Evolutionary conservation across 2,113 vertebrate genomes (phyloP), one percentile per base, ranked within the genome.

Genomic region (Athene cunicularia): DNA sequence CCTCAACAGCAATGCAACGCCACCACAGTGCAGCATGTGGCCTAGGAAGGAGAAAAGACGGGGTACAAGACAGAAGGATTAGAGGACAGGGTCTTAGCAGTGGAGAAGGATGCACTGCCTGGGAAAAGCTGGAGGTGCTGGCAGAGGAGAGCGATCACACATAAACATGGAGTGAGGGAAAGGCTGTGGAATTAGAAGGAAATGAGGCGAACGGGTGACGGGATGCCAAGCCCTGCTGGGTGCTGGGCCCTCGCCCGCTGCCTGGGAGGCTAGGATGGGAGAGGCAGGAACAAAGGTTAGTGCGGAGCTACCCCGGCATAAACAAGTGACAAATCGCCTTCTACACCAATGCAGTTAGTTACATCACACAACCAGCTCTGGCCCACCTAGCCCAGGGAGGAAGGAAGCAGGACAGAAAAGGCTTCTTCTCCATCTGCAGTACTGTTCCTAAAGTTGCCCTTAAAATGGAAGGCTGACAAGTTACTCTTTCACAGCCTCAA

Each of bases 21-120:
- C 67, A 49, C 2, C n/a, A 43, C 13, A 4, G 50, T 1, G 8
- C 70, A 35, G 58, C 45, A 26, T 1, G 0, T 2, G 27, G 56
- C 11, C 39, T 12, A 17, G 58, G 70, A 27, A 76, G 63, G 32
- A 55, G 50, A 49, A 67, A 33, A 82, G n/a, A 2, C 0, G 20
- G 59, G 49, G 32, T 12, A 8, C 12, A 32, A 55, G 49, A 5
- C 1, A 41, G 26, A 32, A 59, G 43, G 11, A 15, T 43, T 22
- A 43, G 0, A 47, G 63, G 37, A 37, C 8, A 8, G 37, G 13
- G 10, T 30, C 14, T 56, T 7, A 32, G 81, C 35, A 52, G 47
- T 2, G 8, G 64, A 32, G 45, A 52, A 33, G 30, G 64, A n/a
- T 35, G 58, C 20, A 20, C 39, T 35, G 82, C 33, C 35, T 28